Evolutionary conservation across 2,888 invertebrate species (phyloP).

Genomic region (Ophion ventricosus): DNA sequence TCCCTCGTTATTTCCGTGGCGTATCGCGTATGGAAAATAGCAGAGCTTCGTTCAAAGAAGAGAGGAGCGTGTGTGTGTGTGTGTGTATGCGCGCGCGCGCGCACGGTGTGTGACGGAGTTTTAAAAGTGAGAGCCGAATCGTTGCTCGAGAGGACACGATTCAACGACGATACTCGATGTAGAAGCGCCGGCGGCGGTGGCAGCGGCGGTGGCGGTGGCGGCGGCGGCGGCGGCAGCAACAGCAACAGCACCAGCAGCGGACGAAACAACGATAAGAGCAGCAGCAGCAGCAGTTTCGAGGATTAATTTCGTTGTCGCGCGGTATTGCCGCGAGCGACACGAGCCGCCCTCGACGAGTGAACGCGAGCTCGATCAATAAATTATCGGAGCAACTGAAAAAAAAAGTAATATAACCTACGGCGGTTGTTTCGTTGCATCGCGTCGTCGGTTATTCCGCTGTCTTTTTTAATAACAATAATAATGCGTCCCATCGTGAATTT

Average conservation of each 20-base stretch:
- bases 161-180: neutral
- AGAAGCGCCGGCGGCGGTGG: neutral
- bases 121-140: neutral
- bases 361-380: slow-evolving; percentile 75
- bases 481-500: neutral
- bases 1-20: neutral
- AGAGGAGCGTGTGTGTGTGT: no score
- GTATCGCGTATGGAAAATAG: neutral
- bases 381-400: slow-evolving; percentile 71
- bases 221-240: no score
- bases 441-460: neutral
- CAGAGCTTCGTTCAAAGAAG: neutral
- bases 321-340: neutral
- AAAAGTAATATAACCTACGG: slow-evolving; percentile 14
- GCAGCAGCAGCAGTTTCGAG: neutral
- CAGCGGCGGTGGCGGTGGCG: no score
- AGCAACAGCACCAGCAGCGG: no score
- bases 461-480: neutral
- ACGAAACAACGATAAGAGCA: no score
- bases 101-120: neutral
- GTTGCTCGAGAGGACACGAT: neutral
- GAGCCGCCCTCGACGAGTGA: neutral
- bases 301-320: neutral
- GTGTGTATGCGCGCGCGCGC: neutral
- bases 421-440: slow-evolving; percentile 4